phyloP scores from a whole-genome alignment of 2,113 vertebrate species.

The Calyptommatus sinebrachiatus region DNA sequence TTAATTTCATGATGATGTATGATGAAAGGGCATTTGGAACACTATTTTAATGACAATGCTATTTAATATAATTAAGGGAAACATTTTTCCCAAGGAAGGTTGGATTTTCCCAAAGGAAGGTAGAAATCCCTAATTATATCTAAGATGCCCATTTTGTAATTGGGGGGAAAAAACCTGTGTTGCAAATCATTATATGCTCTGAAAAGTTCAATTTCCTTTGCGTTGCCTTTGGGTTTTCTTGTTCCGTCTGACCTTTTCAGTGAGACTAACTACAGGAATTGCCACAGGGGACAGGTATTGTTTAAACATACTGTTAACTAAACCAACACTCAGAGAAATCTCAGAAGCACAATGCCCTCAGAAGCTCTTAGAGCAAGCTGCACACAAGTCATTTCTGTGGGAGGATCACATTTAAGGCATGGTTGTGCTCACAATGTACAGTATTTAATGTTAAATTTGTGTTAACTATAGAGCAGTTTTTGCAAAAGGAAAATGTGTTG shows the following conservation, averaged over 20 bases:
- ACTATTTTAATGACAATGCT: background rate
- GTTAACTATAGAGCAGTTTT: no score
- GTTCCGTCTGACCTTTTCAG: background rate
- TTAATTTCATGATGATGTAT: background rate
- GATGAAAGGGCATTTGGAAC: background rate
- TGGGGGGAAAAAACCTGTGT: background rate
- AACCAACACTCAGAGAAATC: background rate
- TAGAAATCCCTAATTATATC: background rate
- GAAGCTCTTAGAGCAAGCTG: background rate
- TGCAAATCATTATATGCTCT: background rate
- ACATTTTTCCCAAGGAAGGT: background rate
- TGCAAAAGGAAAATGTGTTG: no score
- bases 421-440: no score
- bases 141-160: background rate
- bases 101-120: background rate
- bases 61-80: background rate
- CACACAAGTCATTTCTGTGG: slow-evolving; percentile 22
- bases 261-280: background rate
- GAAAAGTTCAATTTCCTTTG: background rate
- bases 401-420: no score
- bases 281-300: background rate
- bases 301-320: background rate
- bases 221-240: slow-evolving; percentile 15
- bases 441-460: no score
- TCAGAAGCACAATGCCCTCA: background rate